Percentiles rank a stretch among this genome's conserved stretches.
Evolutionary conservation across 2,888 invertebrate genomes (phyloP).

Genomic region (Priocnemis perturbator): DNA sequence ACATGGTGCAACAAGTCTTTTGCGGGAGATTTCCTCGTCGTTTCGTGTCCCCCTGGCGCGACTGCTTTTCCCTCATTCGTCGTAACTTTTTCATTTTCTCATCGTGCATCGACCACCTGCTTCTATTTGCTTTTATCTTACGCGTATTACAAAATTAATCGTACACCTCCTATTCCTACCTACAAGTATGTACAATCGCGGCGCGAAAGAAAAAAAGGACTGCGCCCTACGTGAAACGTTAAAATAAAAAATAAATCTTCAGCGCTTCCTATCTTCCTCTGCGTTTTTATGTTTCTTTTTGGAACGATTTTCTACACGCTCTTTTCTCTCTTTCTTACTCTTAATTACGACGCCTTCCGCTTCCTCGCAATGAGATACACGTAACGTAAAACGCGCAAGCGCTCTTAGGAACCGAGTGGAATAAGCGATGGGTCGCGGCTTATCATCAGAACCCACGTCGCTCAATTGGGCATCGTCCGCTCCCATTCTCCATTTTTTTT

Average conservation of each 20-base stretch:
- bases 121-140: constrained; percentile 26
- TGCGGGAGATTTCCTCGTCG: neutral
- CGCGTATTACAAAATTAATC: constrained; percentile 38
- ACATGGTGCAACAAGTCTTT: neutral
- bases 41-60: neutral
- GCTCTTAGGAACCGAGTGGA: constrained; percentile 67
- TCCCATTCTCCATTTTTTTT: constrained; percentile 18
- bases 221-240: neutral
- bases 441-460: constrained; percentile 19
- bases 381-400: constrained; percentile 34
- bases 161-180: constrained; percentile 31
- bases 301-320: neutral
- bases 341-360: constrained; percentile 9
- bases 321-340: neutral
- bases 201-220: neutral
- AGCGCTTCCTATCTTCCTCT: neutral
- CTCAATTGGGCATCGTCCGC: constrained; percentile 41
- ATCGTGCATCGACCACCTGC: constrained; percentile 3
- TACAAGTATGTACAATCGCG: constrained; percentile 49
- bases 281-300: neutral
- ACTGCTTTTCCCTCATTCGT: neutral
- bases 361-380: neutral
- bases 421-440: constrained; percentile 49
- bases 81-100: constrained; percentile 6
- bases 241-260: constrained; percentile 8